Base-by-base conservation (phyloP, 2,797 vertebrate genomes). In the Arrhamphus sclerolepis region DNA sequence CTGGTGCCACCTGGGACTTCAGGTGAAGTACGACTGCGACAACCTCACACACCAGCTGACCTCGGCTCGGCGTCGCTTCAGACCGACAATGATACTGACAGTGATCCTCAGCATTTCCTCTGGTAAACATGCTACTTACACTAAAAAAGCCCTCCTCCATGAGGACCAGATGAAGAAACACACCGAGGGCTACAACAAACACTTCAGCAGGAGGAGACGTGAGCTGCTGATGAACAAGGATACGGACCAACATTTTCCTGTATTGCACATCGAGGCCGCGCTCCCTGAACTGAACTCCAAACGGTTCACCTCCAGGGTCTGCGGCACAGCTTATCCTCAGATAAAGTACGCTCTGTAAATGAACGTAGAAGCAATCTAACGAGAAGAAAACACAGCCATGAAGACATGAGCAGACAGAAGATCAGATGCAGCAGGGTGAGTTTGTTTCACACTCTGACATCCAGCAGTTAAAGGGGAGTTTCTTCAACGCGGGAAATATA, bases 111-210 rank as follows among this genome's bases (percentile, higher is more conserved):
- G 62, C 38, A 76, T 83, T 81, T 72, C 82, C 53, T 64, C 73
- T 83, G 80, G 83, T 91, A 89, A 90, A 90, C 87, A 90, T 89
- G 87, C 88, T 83, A 84, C 81, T 82, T 75, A 80, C 81, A 85
- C 73, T 62, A 59, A 74, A 64, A 65, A 55, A 55, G 16, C 26
- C 56, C 65, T 72, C 68, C 65, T 41, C 22, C 46, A 54, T 52
- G 46, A 66, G 44, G 75, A 75, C 58, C 2, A 54, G 51, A 66
- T 66, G 72, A 68, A 60, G 53, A 76, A 52, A 61, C 59, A 57
- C 34, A 43, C 14, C 9, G 65, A 80, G 48, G 63, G 28, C 40
- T 24, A 58, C 74, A 18, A 78, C 58, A 63, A 83, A 88, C 78
- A 81, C 79, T 66, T 78, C 51, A 59, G 81, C 56, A 70, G 72